Percentiles rank a stretch among this genome's conserved stretches.
These are phyloP conservation scores for Bubo bubo DNA, from an alignment of 2,113 vertebrate species.

Conservation along the genomic window DNA sequence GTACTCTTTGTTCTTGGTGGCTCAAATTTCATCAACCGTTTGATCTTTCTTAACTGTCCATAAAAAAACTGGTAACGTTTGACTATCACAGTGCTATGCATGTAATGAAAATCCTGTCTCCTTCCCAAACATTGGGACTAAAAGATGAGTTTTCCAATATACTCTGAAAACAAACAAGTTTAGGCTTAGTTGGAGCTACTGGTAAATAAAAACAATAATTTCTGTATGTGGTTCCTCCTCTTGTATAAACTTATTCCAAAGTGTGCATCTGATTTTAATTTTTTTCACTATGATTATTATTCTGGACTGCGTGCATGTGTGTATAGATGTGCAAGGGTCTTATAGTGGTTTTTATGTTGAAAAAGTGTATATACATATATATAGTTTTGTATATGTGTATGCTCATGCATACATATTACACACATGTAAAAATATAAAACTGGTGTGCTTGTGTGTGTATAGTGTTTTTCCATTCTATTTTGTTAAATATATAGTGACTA, in stretches of 20 bases:
- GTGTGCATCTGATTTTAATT: neutral
- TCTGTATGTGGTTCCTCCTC: neutral
- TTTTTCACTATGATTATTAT: neutral
- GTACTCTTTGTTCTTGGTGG: neutral
- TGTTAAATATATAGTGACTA: neutral
- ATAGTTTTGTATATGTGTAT: neutral
- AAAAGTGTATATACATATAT: neutral
- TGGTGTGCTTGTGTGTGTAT: neutral
- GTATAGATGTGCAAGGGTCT: neutral
- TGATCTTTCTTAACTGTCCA: neutral
- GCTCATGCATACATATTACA: fast-evolving
- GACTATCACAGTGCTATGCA: neutral
- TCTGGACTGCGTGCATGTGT: neutral
- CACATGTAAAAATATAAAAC: neutral
- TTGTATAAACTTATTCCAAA: neutral
- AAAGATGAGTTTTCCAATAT: neutral
- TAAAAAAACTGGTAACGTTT: neutral
- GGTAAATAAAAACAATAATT: neutral
- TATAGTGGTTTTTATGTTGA: neutral
- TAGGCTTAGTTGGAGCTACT: neutral
- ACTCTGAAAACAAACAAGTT: neutral
- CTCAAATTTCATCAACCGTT: neutral
- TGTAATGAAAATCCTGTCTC: neutral
- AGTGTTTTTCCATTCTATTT: neutral
- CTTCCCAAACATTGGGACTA: neutral